Percentiles rank a stretch among this genome's conserved stretches.
These are phyloP conservation scores for Leucophora obtusa DNA, from an alignment of 2,888 invertebrate genomes.

Conservation along the genomic window DNA sequence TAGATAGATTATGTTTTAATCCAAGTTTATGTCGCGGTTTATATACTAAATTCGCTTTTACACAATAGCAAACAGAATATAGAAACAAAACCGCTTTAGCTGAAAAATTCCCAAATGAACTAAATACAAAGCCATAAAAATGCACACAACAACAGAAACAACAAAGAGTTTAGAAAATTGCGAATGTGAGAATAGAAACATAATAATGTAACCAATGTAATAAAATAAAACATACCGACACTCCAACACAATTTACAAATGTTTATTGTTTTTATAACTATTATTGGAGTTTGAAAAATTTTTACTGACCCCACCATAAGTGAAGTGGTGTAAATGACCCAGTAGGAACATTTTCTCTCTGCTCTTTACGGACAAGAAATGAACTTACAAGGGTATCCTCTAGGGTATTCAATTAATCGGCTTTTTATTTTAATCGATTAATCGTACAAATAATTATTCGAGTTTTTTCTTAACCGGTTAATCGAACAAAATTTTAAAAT, in stretches of 20 bases:
- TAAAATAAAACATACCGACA: slow-evolving; percentile 20
- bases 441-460: too few species aligned
- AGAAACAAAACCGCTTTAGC: slow-evolving; percentile 17
- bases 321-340: background rate
- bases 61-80: slow-evolving; percentile 39
- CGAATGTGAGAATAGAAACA: slow-evolving; percentile 38
- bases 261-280: background rate
- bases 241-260: background rate
- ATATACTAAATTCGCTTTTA: slow-evolving; percentile 56
- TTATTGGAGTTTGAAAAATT: background rate
- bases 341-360: background rate
- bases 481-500: too few species aligned
- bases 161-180: slow-evolving; percentile 2
- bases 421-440: too few species aligned
- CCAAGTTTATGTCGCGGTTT: slow-evolving; percentile 54
- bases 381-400: too few species aligned
- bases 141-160: slow-evolving; percentile 33
- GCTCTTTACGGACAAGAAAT: too few species aligned
- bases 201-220: slow-evolving; percentile 7
- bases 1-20: slow-evolving; percentile 62
- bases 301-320: background rate
- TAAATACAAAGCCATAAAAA: slow-evolving; percentile 55
- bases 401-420: too few species aligned
- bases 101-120: slow-evolving; percentile 60
- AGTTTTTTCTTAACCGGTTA: too few species aligned